phyloP scores from a whole-genome alignment of 2,113 vertebrate genomes.

The Lagopus leucura region DNA sequence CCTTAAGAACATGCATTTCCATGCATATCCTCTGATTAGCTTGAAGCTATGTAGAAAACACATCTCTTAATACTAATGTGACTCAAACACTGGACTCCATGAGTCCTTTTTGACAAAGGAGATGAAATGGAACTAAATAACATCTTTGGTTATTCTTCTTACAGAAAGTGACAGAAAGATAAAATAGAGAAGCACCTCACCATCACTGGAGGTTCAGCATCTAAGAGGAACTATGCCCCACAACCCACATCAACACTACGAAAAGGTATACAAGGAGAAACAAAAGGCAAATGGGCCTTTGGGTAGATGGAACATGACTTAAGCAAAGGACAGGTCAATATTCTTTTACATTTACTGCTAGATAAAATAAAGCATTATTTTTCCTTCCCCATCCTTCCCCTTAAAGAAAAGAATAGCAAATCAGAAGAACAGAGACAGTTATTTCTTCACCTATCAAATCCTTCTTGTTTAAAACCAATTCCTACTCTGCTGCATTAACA shows the following conservation, averaged over 20 bases:
- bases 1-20: accelerated
- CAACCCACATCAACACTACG: neutral
- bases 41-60: neutral
- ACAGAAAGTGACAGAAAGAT: neutral
- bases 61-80: neutral
- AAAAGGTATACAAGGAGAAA: neutral
- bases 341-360: neutral
- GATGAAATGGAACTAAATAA: neutral
- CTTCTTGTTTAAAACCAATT: neutral
- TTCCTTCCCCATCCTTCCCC: too few relatives aligned
- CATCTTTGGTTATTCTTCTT: neutral
- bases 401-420: neutral
- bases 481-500: neutral
- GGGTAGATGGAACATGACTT: neutral
- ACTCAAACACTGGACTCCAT: neutral
- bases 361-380: neutral
- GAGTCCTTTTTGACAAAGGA: neutral
- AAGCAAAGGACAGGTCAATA: neutral
- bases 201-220: neutral
- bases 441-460: neutral
- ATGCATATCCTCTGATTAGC: neutral
- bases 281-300: neutral
- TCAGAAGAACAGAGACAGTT: neutral
- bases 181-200: neutral
- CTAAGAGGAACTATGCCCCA: neutral